Conservation (phyloP, 2,888 invertebrate species). For the Deilephila elpenor region DNA sequence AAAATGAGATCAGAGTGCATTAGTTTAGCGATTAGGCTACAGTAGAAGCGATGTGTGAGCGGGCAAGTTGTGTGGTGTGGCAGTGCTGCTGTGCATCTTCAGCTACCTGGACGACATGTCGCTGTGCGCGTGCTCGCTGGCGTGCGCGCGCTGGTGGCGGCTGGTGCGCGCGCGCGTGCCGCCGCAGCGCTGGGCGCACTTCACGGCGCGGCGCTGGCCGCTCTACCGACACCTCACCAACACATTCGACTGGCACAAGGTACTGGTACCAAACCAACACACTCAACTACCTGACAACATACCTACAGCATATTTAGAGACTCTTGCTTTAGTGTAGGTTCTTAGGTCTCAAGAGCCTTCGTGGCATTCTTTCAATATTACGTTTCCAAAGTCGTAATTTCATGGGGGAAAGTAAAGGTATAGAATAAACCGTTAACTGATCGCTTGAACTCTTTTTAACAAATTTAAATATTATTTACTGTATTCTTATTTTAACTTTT, state of each 20-base stretch:
- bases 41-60: neutral
- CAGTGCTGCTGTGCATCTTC: conserved; percentile 94
- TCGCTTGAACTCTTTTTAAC: too few relatives aligned
- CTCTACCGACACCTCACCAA: conserved; percentile 90
- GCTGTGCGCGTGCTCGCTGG: conserved; percentile 94
- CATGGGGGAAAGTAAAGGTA: too few relatives aligned
- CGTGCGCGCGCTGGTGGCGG: conserved; percentile 93
- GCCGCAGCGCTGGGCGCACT: conserved; percentile 91
- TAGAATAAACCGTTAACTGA: too few relatives aligned
- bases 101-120: conserved; percentile 96
- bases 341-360: too few relatives aligned
- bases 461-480: too few relatives aligned
- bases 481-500: too few relatives aligned
- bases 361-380: too few relatives aligned
- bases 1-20: too few relatives aligned
- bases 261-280: conserved; percentile 49
- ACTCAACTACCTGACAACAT: too few relatives aligned
- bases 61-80: conserved; percentile 41
- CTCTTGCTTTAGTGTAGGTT: too few relatives aligned
- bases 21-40: neutral
- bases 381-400: too few relatives aligned
- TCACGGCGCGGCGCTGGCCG: conserved; percentile 93
- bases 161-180: conserved; percentile 91
- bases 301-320: too few relatives aligned
- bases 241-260: conserved; percentile 91